phyloP scores from a whole-genome alignment of 1,140 invertebrate species.

The Pinna nobilis region DNA sequence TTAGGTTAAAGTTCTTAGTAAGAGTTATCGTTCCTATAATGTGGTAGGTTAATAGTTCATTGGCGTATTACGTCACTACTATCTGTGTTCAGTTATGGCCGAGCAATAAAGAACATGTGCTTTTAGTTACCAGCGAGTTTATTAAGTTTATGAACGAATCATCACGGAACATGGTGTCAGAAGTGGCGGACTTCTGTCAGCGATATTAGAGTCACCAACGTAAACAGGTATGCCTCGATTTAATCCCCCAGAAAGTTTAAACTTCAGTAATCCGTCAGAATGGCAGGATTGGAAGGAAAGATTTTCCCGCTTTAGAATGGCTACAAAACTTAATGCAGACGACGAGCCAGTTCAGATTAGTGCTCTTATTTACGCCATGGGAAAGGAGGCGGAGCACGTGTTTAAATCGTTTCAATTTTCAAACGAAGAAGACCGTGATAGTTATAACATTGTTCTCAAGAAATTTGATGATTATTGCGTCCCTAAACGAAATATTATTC shows the following conservation, averaged over 20 bases:
- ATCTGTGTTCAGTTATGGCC: neutral
- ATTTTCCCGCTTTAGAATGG: constrained; percentile 23
- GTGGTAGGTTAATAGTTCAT: too few species aligned
- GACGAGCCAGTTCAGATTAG: constrained; percentile 26
- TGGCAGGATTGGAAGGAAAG: constrained; percentile 34
- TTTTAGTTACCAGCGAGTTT: neutral
- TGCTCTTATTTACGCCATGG: constrained; percentile 40
- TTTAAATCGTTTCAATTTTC: constrained; percentile 16
- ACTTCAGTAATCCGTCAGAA: constrained; percentile 25
- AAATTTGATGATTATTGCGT: constrained; percentile 48
- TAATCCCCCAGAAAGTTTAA: constrained; percentile 28
- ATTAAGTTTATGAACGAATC: neutral
- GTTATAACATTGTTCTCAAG: constrained; percentile 25
- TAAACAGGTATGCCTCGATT: constrained; percentile 29
- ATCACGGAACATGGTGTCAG: constrained; percentile 29
- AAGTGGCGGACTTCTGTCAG: constrained; percentile 4
- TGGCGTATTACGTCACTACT: neutral
- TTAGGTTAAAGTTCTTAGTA: too few species aligned
- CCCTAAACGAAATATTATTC: constrained; percentile 41
- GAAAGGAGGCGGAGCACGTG: constrained; percentile 33
- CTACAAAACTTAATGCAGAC: constrained; percentile 28
- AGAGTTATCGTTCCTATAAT: too few species aligned
- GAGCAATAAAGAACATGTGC: neutral
- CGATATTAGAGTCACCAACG: neutral
- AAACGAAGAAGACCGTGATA: constrained; percentile 22